phyloP scores from a whole-genome alignment of 2,797 vertebrate species.

The Tapirus indicus region DNA sequence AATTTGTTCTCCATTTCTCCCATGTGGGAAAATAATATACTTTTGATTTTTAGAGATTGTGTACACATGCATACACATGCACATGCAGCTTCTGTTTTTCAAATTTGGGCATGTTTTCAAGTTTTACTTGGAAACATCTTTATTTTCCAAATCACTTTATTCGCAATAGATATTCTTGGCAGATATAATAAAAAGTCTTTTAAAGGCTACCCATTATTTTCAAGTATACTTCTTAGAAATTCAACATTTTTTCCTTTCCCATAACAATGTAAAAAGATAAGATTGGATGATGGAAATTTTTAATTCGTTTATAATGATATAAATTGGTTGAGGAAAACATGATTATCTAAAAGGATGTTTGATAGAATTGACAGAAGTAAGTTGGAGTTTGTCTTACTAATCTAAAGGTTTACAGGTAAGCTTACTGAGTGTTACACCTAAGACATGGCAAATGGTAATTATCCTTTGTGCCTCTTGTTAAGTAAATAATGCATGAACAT shows the following conservation, averaged over 20 bases:
- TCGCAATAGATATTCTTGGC: background rate
- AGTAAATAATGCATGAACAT: background rate
- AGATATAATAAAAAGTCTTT: background rate
- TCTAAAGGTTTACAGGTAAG: background rate
- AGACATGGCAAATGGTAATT: background rate
- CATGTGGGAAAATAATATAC: background rate
- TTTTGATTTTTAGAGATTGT: background rate
- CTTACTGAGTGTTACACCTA: background rate
- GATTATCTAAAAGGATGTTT: background rate
- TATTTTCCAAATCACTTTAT: slow-evolving; percentile 8
- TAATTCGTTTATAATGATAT: background rate
- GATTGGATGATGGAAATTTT: background rate
- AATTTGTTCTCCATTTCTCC: background rate
- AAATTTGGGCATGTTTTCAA: background rate
- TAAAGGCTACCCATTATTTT: background rate
- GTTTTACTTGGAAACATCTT: slow-evolving; percentile 26
- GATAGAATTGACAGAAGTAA: background rate
- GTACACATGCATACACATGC: background rate
- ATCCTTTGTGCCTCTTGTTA: background rate
- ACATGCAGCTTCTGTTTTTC: background rate
- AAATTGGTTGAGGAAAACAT: background rate
- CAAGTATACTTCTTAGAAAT: background rate
- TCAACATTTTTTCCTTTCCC: background rate
- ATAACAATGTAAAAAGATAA: background rate
- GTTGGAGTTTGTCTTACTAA: background rate